Evolutionary conservation across 2,797 vertebrate species (phyloP).

Genomic region (Sternarchorhynchus goeldii): DNA sequence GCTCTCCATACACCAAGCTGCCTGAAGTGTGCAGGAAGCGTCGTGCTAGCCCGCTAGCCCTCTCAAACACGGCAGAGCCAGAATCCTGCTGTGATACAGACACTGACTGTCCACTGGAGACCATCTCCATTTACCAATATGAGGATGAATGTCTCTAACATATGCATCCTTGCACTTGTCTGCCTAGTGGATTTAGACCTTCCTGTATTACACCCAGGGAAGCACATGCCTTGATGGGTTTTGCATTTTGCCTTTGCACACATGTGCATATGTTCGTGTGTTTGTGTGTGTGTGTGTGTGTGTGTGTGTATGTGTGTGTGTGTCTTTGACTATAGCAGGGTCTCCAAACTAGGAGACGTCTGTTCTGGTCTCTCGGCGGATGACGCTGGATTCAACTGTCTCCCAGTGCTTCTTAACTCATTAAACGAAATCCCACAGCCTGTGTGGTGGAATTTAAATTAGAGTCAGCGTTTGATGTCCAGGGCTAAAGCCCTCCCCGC

Average conservation of each 20-base stretch:
- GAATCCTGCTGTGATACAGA: slow-evolving; percentile 39
- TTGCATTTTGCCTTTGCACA: slow-evolving; percentile 24
- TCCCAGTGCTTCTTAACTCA: slow-evolving; percentile 71
- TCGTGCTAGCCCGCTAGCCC: slow-evolving; percentile 17
- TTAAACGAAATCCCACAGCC: slow-evolving; percentile 76
- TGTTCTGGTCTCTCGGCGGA: slow-evolving; percentile 38
- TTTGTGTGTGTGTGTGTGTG: slow-evolving; percentile 17
- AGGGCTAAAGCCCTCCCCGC: slow-evolving; percentile 46
- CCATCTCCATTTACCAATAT: slow-evolving; percentile 40
- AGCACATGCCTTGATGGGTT: slow-evolving; percentile 32
- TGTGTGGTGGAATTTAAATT: slow-evolving; percentile 78
- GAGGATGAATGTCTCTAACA: slow-evolving; percentile 41
- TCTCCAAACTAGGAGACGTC: slow-evolving; percentile 41
- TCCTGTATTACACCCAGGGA: slow-evolving; percentile 36
- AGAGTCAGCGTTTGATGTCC: slow-evolving; percentile 71
- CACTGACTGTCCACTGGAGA: slow-evolving; percentile 44
- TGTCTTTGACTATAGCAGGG: not conserved
- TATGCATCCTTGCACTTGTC: slow-evolving; percentile 30
- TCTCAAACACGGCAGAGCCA: slow-evolving; percentile 41
- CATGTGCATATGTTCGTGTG: not conserved
- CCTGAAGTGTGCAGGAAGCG: slow-evolving; percentile 16
- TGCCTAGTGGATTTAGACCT: slow-evolving; percentile 26
- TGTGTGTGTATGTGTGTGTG: slow-evolving; percentile 22
- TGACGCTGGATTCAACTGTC: slow-evolving; percentile 75
- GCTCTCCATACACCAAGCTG: not conserved